phyloP scores from a whole-genome alignment of 1,140 invertebrate species.

The Tribolium castaneum region DNA sequence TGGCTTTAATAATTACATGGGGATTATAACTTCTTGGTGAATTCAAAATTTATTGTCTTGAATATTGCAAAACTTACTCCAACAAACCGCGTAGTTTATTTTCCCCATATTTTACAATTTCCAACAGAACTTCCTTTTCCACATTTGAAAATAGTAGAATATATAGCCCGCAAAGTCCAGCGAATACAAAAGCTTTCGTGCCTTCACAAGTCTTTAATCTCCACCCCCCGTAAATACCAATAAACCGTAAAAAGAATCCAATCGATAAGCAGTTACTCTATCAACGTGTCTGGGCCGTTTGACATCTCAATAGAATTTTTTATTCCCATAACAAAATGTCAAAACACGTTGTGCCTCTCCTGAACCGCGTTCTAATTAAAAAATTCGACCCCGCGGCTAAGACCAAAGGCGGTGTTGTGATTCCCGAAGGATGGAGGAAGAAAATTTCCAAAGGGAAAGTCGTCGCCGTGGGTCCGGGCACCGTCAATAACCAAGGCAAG shows the following conservation, averaged over 20 bases:
- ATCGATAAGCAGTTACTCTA: slow-evolving; percentile 2
- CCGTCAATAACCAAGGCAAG: slow-evolving; percentile 47
- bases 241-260: background rate
- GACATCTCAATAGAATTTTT: background rate
- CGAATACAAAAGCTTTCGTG: background rate
- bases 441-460: slow-evolving; percentile 48
- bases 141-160: background rate
- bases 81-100: background rate
- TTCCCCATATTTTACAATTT: background rate
- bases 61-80: background rate
- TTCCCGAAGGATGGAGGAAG: slow-evolving; percentile 47
- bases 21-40: background rate
- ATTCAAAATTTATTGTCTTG: background rate
- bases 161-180: background rate
- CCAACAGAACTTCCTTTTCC: background rate
- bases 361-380: slow-evolving; percentile 53
- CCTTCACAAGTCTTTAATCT: background rate
- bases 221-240: background rate
- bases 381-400: slow-evolving; percentile 41
- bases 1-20: background rate
- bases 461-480: slow-evolving; percentile 52
- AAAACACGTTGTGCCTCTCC: slow-evolving; percentile 43
- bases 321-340: background rate
- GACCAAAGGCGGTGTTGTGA: slow-evolving; percentile 53
- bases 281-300: slow-evolving; percentile 2